Base-by-base conservation (phyloP, 2,888 invertebrate genomes). In the Sceliomorpha sp. region DNA sequence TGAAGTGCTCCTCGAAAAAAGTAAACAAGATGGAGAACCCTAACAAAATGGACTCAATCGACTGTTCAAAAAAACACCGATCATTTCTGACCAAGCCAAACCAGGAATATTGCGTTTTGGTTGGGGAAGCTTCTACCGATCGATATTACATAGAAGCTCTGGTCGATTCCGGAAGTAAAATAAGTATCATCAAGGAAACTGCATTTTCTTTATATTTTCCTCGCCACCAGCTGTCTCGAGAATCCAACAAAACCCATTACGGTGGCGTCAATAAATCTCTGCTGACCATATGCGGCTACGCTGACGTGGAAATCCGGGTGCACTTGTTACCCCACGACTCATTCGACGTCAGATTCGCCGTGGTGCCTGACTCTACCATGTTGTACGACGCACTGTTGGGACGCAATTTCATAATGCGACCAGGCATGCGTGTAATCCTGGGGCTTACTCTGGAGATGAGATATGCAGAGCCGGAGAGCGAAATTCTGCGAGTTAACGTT, bases 281-380 rank as follows among this genome's bases (percentile, higher is more conserved):
- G 1, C 6, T 70, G 6, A 48, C 32, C 2, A 55, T 70, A 7
- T 27, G 20, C 14, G 70, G 66, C 1, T 55, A 12, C 40, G 58
- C 29, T 0, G 29, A 55, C 8, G 39, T 59, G 9, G n/a, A 34
- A 8, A 53, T 71, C 3, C 15, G 50, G 0, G 15, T 67, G 0
- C 55, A 66, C 24, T 8, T 67, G 24, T 17, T 67, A 7, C 71
- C 67, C 2, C n/a, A 9, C 5, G 20, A 32, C 32, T 42, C 29
- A 0, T 69, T 70, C 34, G 26, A 27, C 5, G 59, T 72, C 2
- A 56, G 31, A 42, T 70, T 69, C 29, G 66, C 64, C 0, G 31
- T 72, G 1, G 72, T 72, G 0, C 66, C 69, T 1, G 69, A 66
- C 20, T 69, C 72, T 0, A 72, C 72, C 3, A 72, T 72, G 69